Percentiles rank a stretch among this genome's conserved stretches.
phyloP scores from a whole-genome alignment of 2,113 vertebrate genomes.

The Ondatra zibethicus region DNA sequence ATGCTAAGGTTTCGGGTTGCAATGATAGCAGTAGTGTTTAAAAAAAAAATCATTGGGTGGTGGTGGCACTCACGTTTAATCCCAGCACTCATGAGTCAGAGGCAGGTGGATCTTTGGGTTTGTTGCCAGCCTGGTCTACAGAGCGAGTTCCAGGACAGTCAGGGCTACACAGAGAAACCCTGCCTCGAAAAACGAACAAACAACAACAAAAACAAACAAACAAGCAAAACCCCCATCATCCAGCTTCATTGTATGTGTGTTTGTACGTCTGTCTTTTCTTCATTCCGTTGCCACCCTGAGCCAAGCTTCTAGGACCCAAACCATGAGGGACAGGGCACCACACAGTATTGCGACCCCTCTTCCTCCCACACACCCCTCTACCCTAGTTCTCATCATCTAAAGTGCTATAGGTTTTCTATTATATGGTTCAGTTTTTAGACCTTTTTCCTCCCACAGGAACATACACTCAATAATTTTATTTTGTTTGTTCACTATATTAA shows the following conservation, averaged over 20 bases:
- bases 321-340: not conserved
- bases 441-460: not conserved
- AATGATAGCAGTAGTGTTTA: not conserved
- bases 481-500: not conserved
- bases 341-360: too few relatives aligned
- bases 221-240: not conserved
- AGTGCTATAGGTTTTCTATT: not conserved
- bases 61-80: not conserved
- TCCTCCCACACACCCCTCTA: not conserved
- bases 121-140: not conserved
- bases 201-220: not conserved
- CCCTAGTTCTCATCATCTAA: not conserved
- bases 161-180: not conserved
- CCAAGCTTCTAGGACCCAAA: not conserved
- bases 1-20: not conserved
- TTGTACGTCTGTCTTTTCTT: not conserved
- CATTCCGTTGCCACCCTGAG: not conserved
- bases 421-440: not conserved
- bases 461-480: slow-evolving; percentile 28
- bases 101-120: not conserved
- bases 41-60: not conserved
- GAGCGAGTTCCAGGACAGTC: not conserved
- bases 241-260: not conserved
- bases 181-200: not conserved
- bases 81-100: not conserved